These are phyloP conservation scores for Thamnophis elegans DNA, from an alignment of 2,797 vertebrate genomes.

Conservation along the genomic window DNA sequence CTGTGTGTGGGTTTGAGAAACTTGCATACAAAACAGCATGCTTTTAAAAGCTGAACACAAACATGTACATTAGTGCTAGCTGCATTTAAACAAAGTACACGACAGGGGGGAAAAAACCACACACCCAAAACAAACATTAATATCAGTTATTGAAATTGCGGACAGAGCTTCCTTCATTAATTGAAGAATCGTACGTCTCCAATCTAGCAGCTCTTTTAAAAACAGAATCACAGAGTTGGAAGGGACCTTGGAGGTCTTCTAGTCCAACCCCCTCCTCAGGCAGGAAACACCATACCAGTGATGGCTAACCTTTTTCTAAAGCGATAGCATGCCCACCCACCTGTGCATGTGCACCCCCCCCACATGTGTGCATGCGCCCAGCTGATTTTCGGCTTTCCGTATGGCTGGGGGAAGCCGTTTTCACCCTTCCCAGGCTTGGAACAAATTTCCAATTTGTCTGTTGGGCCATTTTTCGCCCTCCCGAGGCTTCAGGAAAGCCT, in stretches of 20 bases:
- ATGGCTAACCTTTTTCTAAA: too few relatives aligned
- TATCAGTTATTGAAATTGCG: not conserved
- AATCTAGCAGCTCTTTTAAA: not conserved
- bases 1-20: not conserved
- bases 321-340: too few relatives aligned
- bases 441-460: too few relatives aligned
- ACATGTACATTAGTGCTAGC: not conserved
- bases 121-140: not conserved
- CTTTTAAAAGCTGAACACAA: not conserved
- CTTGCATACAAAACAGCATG: not conserved
- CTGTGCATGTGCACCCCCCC: too few relatives aligned
- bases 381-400: too few relatives aligned
- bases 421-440: too few relatives aligned
- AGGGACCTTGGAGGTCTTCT: not conserved
- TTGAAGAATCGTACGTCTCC: not conserved
- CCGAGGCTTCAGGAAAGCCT: too few relatives aligned
- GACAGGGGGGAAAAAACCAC: accelerated
- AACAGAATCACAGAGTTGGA: not conserved
- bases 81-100: not conserved
- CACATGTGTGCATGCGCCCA: too few relatives aligned
- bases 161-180: not conserved
- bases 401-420: too few relatives aligned
- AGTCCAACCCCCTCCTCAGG: not conserved
- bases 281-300: not conserved
- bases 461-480: too few relatives aligned